A percentile compares a stretch with the other conserved stretches of the same genome.
phyloP scores from a whole-genome alignment of 92 coral and sea anemone genomes.

The Umimayanthus kanabou region DNA sequence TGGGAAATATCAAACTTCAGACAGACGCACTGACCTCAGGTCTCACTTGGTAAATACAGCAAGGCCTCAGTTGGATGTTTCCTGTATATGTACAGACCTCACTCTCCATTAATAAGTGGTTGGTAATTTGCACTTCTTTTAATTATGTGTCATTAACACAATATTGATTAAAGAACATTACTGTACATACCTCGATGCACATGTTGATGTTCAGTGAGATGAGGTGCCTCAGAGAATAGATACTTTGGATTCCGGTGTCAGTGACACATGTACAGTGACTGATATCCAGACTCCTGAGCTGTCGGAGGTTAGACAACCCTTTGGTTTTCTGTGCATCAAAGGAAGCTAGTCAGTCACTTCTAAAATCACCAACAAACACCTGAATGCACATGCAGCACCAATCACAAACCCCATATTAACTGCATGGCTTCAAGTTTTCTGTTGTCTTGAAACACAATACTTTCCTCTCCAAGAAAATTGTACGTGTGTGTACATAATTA shows the following conservation, averaged over 20 bases:
- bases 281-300: constrained; percentile 66
- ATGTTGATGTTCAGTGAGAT: constrained; percentile 75
- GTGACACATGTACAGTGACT: constrained; percentile 86
- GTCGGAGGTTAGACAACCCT: constrained; percentile 57
- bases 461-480: neutral
- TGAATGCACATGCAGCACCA: neutral
- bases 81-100: too few species aligned
- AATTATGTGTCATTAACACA: too few species aligned
- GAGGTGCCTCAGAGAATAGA: constrained; percentile 58
- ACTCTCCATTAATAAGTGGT: too few species aligned
- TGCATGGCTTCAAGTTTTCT: neutral
- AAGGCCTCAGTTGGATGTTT: too few species aligned
- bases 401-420: too few species aligned
- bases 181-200: constrained; percentile 83
- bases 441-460: neutral
- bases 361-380: neutral
- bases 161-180: neutral
- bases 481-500: too few species aligned
- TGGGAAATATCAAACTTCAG: too few species aligned
- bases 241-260: constrained; percentile 66
- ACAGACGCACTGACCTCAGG: too few species aligned
- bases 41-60: too few species aligned
- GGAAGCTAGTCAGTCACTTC: neutral
- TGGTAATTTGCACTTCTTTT: neutral
- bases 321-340: neutral